Conservation (phyloP, 2,113 vertebrate genomes). For the Pardalotus punctatus region DNA sequence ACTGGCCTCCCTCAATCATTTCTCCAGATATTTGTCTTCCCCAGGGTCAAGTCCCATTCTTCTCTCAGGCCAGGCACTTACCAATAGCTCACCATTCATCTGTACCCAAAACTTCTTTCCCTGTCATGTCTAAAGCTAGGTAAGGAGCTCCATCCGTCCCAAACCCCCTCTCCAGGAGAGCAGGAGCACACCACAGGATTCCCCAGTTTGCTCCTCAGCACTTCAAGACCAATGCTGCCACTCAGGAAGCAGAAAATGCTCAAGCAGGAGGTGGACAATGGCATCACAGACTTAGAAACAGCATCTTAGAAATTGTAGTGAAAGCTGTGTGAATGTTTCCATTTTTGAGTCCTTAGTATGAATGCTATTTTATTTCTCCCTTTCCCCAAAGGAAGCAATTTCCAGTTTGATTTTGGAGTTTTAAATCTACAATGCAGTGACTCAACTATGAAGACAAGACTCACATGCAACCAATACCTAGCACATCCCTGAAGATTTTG, state of each 20-base stretch:
- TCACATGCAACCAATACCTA: neutral
- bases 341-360: neutral
- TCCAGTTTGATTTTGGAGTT: neutral
- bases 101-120: neutral
- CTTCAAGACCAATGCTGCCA: neutral
- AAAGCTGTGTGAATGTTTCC: neutral
- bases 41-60: neutral
- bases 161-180: neutral
- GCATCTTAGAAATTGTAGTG: neutral
- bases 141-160: neutral
- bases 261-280: neutral
- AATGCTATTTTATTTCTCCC: neutral
- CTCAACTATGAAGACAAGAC: neutral
- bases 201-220: neutral
- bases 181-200: neutral
- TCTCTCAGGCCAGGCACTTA: neutral
- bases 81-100: neutral
- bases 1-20: neutral
- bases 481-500: neutral
- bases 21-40: neutral
- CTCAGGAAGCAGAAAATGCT: neutral
- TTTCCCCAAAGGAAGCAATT: neutral
- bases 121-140: neutral
- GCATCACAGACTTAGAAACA: neutral
- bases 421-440: neutral